Evolutionary conservation across 2,888 invertebrate species (phyloP).

Genomic region (Sialis fuliginosa): DNA sequence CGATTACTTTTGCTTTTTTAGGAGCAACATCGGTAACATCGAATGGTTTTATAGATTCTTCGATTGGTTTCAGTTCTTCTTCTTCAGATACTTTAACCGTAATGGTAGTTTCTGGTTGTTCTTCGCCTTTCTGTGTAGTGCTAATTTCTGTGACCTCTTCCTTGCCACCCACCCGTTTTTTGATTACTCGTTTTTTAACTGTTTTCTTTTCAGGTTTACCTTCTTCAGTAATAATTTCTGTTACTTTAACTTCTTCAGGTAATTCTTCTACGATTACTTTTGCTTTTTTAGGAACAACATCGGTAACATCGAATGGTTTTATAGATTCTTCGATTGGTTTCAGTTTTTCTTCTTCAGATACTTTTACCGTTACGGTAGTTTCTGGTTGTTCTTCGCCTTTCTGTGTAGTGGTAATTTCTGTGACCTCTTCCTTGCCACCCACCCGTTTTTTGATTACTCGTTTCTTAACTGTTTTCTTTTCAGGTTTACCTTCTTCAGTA

Average conservation of each 20-base stretch:
- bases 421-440: slow-evolving; percentile 18
- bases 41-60: slow-evolving; percentile 10
- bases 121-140: slow-evolving; percentile 18
- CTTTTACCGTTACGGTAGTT: slow-evolving; percentile 6
- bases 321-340: slow-evolving; percentile 9
- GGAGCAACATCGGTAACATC: neutral
- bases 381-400: slow-evolving; percentile 22
- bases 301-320: too few relatives aligned
- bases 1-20: slow-evolving; percentile 7
- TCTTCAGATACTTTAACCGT: slow-evolving; percentile 10
- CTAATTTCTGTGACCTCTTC: slow-evolving; percentile 20
- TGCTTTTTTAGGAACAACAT: slow-evolving; percentile 4
- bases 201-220: slow-evolving; percentile 19
- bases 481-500: slow-evolving; percentile 17
- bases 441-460: slow-evolving; percentile 15
- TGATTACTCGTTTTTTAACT: slow-evolving; percentile 26
- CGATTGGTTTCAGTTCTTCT: slow-evolving; percentile 7
- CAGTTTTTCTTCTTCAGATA: slow-evolving; percentile 2
- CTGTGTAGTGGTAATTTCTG: slow-evolving; percentile 25
- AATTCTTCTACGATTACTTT: slow-evolving; percentile 12
- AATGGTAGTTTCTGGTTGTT: slow-evolving; percentile 18
- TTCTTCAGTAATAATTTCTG: slow-evolving; percentile 16
- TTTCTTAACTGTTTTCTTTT: slow-evolving; percentile 15
- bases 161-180: slow-evolving; percentile 23
- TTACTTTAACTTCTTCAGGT: slow-evolving; percentile 13